Base-by-base conservation (phyloP, 2,113 vertebrate genomes). In the Neotragus pygmaeus region DNA sequence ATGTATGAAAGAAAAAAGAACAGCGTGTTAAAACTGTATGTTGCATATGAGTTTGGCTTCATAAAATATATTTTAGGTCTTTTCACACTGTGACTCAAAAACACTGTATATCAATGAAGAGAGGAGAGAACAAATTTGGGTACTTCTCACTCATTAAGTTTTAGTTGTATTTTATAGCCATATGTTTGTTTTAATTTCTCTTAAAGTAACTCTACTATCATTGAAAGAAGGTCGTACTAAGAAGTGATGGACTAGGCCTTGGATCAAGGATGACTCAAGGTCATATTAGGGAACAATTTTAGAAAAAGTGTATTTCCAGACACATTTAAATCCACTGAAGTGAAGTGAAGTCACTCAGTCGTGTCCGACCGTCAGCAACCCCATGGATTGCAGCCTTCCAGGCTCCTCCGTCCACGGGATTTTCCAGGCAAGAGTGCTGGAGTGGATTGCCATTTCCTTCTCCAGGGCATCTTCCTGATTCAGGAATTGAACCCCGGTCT, bases 91-190 rank as follows among this genome's bases (percentile, higher is more conserved):
- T 57, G 51, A 88, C 88, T 88, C 88, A 3, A 93, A 90, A 90
- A 47, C 82, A 90, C 17, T 75, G 25, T 77, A 33, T 36, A 78
- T 36, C 49, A 88, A 17, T 62, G 45, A 89, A 96, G 47, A 93
- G 47, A 75, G 70, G 47, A 85, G 45, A 92, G 8, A 90, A 28
- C n/a, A 93, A 82, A 16, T 82, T 45, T 87, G 55, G 55, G 30
- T 91, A 73, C 8, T 36, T 95, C 4, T 66, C 12, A 83, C 33
- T n/a, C 33, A 77, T 39, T 85, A 87, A 81, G 12, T 81, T 60
- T 97, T 60, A 87, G 15, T 58, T 95, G 78, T 81, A 88, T 62
- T 90, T 62, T 73, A 49, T 91, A 91, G 91, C 47, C 28, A 90
- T 23, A 89, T 0, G 9, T n/a, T 11, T 90, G 27, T 82, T 94